Percentiles rank a stretch among this genome's conserved stretches.
These are phyloP conservation scores for Deilephila porcellus DNA, from an alignment of 2,888 invertebrate genomes.

Conservation along the genomic window DNA sequence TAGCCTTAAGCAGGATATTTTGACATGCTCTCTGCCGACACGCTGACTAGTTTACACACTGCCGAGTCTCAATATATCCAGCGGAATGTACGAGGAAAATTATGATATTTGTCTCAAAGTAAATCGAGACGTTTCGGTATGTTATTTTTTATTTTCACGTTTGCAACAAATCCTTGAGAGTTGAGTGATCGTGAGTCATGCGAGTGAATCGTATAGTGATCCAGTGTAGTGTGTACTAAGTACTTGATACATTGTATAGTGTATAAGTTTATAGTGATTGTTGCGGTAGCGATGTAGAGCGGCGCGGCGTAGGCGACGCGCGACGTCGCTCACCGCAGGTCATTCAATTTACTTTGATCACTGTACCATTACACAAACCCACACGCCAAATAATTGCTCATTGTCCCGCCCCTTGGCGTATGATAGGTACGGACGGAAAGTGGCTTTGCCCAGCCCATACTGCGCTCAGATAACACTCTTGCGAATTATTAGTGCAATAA, in stretches of 20 bases:
- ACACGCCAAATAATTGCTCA: conserved; percentile 58
- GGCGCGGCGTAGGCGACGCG: conserved; percentile 41
- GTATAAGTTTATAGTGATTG: conserved; percentile 28
- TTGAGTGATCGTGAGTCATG: conserved; percentile 20
- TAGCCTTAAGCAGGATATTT: conserved; percentile 78
- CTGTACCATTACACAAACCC: conserved; percentile 55
- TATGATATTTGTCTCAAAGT: conserved; percentile 27
- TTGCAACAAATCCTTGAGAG: conserved; percentile 26
- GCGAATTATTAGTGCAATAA: background rate
- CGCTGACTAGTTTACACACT: conserved; percentile 66
- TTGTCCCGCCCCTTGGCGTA: conserved; percentile 54
- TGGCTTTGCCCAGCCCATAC: conserved; percentile 29
- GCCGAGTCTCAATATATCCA: conserved; percentile 49
- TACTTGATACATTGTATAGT: background rate
- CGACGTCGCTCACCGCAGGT: conserved; percentile 51
- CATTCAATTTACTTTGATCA: conserved; percentile 59
- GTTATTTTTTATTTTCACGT: conserved; percentile 23
- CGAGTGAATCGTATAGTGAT: background rate
- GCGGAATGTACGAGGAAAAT: conserved; percentile 40
- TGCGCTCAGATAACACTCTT: background rate
- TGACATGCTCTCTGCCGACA: conserved; percentile 66
- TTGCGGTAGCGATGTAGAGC: conserved; percentile 38
- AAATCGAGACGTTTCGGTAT: conserved; percentile 16
- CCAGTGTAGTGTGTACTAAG: too few species aligned
- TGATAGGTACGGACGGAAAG: conserved; percentile 20